Evolutionary conservation across 2,888 invertebrate species (phyloP).

Genomic region (Synanthedon vespiformis): DNA sequence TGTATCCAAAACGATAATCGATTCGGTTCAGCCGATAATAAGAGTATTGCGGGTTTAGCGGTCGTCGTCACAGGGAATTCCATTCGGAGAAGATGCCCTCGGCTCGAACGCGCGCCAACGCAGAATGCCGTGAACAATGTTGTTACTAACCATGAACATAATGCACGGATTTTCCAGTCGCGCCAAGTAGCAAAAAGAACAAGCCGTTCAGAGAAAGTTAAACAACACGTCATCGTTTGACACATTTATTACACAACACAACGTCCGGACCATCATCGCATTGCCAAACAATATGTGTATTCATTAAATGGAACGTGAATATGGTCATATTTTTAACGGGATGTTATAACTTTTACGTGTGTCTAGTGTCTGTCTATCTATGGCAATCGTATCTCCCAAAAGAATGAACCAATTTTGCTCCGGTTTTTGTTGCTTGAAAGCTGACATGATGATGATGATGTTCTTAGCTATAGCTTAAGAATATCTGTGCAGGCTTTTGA

Average conservation of each 20-base stretch:
- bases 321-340: no score
- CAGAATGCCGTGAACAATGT: background rate
- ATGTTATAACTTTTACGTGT: no score
- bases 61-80: background rate
- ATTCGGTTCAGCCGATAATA: background rate
- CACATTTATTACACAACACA: conserved; percentile 53
- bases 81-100: background rate
- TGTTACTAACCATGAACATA: conserved; percentile 5
- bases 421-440: no score
- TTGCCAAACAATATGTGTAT: background rate
- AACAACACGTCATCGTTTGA: conserved; percentile 38
- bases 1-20: background rate
- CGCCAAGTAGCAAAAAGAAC: conserved; percentile 5
- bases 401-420: no score
- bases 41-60: background rate
- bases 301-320: background rate
- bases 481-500: no score
- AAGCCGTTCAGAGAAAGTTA: conserved; percentile 42
- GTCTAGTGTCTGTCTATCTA: no score
- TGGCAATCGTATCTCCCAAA: no score
- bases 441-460: no score
- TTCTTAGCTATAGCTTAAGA: no score
- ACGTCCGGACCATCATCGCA: conserved; percentile 25
- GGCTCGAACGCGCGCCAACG: background rate
- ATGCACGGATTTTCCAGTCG: conserved; percentile 39